Percentiles rank a stretch among this genome's conserved stretches.
Evolutionary conservation across 1,140 invertebrate genomes (phyloP).

Genomic region (Cyclargus thomasi): DNA sequence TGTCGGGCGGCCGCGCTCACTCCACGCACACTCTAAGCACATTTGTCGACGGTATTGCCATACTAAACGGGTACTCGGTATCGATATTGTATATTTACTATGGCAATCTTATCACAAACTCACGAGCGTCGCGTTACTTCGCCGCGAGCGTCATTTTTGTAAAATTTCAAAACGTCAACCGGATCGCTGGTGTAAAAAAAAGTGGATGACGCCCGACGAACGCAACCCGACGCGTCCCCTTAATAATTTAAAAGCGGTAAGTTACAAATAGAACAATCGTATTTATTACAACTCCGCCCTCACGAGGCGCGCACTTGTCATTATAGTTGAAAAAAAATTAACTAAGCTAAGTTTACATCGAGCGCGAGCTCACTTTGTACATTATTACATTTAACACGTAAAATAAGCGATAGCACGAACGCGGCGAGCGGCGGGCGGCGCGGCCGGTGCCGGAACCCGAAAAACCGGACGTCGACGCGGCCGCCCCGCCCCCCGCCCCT

Average conservation of each 20-base stretch:
- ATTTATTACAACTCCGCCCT: constrained; percentile 16
- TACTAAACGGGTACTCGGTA: not conserved
- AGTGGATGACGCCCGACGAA: not conserved
- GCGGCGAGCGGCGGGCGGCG: constrained; percentile 28
- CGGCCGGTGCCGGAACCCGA: too few species aligned
- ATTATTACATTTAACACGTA: constrained; percentile 65
- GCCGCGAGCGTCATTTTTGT: not conserved
- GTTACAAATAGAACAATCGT: constrained; percentile 25
- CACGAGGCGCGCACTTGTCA: constrained; percentile 53
- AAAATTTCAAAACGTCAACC: constrained; percentile 2
- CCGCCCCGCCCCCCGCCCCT: constrained; percentile 38
- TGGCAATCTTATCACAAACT: constrained; percentile 16
- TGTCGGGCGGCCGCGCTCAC: constrained; percentile 43
- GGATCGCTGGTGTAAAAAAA: not conserved
- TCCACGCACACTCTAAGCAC: constrained; percentile 25
- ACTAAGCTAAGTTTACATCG: constrained; percentile 66
- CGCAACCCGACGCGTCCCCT: constrained; percentile 9
- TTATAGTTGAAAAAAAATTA: constrained; percentile 49
- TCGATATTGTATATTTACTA: constrained; percentile 9
- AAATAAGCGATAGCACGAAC: constrained; percentile 62
- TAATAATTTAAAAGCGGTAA: constrained; percentile 28
- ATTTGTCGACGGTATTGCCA: constrained; percentile 19
- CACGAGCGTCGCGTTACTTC: not conserved
- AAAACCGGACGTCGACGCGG: constrained; percentile 24
- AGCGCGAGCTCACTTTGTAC: constrained; percentile 70